phyloP scores from a whole-genome alignment of 1,140 invertebrate species.

The Ceratoteleas bidentatus region DNA sequence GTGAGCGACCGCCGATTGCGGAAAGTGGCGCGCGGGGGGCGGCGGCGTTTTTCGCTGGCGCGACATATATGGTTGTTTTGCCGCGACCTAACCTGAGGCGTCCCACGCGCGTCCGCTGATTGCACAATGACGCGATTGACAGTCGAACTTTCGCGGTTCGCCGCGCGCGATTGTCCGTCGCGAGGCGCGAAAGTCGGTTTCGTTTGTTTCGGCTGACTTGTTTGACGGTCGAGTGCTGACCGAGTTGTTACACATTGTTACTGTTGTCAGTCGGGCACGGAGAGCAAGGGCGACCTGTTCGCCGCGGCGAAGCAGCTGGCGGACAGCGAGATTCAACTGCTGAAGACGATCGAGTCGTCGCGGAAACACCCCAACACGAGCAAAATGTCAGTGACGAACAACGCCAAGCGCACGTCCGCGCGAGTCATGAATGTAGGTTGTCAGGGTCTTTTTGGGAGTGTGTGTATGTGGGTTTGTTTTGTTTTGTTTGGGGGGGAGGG shows the following conservation, averaged over 20 bases:
- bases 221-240: no score
- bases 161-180: background rate
- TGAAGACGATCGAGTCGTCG: constrained; percentile 73
- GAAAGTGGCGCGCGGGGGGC: constrained; percentile 4
- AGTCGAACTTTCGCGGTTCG: constrained; percentile 15
- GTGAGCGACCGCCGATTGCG: constrained; percentile 21
- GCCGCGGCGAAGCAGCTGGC: constrained; percentile 74
- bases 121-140: constrained; percentile 31
- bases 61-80: constrained; percentile 49
- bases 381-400: constrained; percentile 40
- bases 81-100: constrained; percentile 39
- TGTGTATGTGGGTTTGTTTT: no score
- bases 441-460: no score
- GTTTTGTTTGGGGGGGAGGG: no score
- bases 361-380: constrained; percentile 36
- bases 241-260: constrained; percentile 39
- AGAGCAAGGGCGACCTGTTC: constrained; percentile 66
- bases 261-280: constrained; percentile 68
- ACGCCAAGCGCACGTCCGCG: constrained; percentile 37
- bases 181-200: no score
- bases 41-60: background rate
- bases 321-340: constrained; percentile 75
- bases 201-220: no score
- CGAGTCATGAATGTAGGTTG: constrained; percentile 60
- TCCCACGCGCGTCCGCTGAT: constrained; percentile 28